Evolutionary conservation across 2,113 vertebrate species (phyloP).

Genomic region (Entomyzon cyanotis): DNA sequence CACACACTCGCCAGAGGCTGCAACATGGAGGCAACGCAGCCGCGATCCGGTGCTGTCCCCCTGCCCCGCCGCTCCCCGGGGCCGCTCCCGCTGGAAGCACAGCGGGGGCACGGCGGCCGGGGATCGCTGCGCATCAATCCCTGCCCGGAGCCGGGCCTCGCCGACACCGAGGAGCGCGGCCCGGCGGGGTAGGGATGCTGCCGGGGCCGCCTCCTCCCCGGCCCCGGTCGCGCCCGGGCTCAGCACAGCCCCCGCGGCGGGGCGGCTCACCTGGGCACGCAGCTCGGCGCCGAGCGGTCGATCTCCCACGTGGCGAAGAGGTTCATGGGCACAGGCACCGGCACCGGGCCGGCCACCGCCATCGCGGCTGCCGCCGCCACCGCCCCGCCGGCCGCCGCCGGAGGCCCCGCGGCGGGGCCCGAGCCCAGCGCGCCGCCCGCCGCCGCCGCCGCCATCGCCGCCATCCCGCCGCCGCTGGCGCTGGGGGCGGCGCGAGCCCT

Average conservation of each 20-base stretch:
- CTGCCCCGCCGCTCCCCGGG: not conserved
- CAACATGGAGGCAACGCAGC: not conserved
- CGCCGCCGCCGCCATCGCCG: no score
- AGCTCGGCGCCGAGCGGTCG: constrained; percentile 92
- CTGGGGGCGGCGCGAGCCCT: no score
- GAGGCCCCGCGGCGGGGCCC: not conserved
- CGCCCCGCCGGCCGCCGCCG: not conserved
- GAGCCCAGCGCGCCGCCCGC: no score
- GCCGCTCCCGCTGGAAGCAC: not conserved
- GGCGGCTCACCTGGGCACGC: constrained; percentile 86
- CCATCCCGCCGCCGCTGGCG: no score
- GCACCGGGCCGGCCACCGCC: constrained; percentile 80
- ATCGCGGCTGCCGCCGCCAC: not conserved
- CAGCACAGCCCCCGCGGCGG: not conserved
- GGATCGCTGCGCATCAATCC: not conserved
- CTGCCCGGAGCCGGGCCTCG: not conserved
- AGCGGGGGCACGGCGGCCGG: not conserved
- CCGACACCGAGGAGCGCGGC: not conserved
- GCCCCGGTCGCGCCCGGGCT: not conserved
- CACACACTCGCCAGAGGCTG: not conserved
- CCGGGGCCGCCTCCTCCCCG: not conserved
- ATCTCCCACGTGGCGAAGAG: constrained; percentile 97
- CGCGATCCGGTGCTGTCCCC: accelerated
- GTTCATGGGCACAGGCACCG: constrained; percentile 94
- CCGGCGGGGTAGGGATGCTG: not conserved